These are phyloP conservation scores for Gallinago undulata DNA, from an alignment of 2,113 vertebrate genomes.

Conservation along the genomic window DNA sequence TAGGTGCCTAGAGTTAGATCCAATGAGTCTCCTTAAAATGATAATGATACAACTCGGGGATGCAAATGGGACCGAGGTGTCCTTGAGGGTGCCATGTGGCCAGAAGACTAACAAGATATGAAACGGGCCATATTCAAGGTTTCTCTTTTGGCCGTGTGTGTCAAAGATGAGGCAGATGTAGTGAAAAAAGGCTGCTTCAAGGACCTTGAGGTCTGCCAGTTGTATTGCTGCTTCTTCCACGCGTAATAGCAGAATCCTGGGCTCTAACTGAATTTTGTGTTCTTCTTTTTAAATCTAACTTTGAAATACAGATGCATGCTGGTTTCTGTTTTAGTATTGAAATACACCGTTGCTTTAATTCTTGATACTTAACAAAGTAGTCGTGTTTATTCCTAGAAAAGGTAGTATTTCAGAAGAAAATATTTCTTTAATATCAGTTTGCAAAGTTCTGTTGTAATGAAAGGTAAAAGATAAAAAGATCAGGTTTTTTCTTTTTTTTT, in stretches of 20 bases:
- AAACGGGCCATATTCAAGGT: neutral
- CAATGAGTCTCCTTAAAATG: neutral
- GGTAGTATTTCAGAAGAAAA: neutral
- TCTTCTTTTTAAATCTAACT: neutral
- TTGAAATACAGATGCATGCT: neutral
- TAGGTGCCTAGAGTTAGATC: neutral
- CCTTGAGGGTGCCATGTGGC: neutral
- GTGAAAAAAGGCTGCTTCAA: neutral
- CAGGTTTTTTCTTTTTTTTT: fast-evolving
- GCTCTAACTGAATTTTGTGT: neutral
- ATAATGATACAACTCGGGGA: neutral
- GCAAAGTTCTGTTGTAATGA: neutral
- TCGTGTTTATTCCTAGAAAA: neutral
- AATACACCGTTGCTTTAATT: neutral
- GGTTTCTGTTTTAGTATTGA: neutral
- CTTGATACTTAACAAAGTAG: neutral
- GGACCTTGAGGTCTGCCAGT: neutral
- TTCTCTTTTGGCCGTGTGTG: neutral
- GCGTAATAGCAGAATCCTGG: neutral
- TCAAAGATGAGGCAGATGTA: neutral
- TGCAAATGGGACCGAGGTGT: fast-evolving
- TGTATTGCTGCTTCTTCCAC: neutral
- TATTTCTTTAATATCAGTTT: neutral
- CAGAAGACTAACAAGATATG: neutral
- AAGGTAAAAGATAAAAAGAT: neutral